Evolutionary conservation across 2,888 invertebrate species (phyloP).

Genomic region (Synanthedon formicaeformis): DNA sequence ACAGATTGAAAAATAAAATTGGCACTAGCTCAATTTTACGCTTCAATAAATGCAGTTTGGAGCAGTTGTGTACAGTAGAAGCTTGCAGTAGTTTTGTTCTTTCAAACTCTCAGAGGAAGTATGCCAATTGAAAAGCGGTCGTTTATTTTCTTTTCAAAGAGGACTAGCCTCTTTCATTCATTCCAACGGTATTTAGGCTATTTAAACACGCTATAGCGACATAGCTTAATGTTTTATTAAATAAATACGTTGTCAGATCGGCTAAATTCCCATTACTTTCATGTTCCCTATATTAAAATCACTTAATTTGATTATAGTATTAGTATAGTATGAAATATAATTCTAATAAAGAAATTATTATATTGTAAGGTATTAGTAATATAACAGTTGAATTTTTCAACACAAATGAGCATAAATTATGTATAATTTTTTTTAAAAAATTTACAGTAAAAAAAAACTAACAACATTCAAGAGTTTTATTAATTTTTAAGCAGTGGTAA

Average conservation of each 20-base stretch:
- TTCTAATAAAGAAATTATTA: too few species aligned
- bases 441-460: too few species aligned
- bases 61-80: slow-evolving; percentile 26
- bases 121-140: slow-evolving; percentile 42
- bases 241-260: neutral
- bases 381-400: too few species aligned
- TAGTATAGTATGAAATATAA: too few species aligned
- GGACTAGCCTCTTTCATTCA: slow-evolving; percentile 20
- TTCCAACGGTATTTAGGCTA: slow-evolving; percentile 1
- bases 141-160: slow-evolving; percentile 32
- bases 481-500: too few species aligned
- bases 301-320: too few species aligned
- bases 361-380: too few species aligned
- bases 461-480: too few species aligned
- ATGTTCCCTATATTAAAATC: too few species aligned
- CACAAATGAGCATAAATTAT: too few species aligned
- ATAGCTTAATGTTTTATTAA: neutral
- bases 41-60: slow-evolving; percentile 48
- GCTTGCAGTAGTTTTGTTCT: slow-evolving; percentile 16
- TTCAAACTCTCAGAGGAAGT: slow-evolving; percentile 36
- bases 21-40: slow-evolving; percentile 57
- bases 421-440: too few species aligned
- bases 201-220: slow-evolving; percentile 1
- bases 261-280: too few species aligned
- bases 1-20: slow-evolving; percentile 50